Evolutionary conservation across 2,888 invertebrate species (phyloP).

Genomic region (Tenthredo amoena): DNA sequence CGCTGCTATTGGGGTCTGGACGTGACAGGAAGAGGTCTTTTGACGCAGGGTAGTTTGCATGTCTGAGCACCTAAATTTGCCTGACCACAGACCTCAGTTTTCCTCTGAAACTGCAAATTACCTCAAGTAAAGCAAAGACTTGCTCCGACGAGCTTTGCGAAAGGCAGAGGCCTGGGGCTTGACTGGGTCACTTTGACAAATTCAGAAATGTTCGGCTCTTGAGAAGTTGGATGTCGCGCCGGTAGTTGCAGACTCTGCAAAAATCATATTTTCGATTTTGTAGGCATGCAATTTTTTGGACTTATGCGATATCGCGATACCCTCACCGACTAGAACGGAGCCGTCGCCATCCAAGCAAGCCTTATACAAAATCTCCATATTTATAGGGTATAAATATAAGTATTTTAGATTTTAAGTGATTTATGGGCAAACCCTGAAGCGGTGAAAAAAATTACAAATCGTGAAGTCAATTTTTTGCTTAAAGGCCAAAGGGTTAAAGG

Average conservation of each 20-base stretch:
- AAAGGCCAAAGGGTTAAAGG: conserved; percentile 48
- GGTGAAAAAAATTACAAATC: conserved; percentile 42
- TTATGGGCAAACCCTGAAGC: conserved; percentile 43
- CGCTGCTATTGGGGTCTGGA: conserved; percentile 43
- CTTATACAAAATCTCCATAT: conserved; percentile 42
- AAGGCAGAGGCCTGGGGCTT: neutral
- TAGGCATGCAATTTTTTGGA: conserved; percentile 12
- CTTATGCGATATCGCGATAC: conserved; percentile 12
- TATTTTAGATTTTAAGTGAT: conserved; percentile 46
- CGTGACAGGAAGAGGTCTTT: conserved; percentile 47
- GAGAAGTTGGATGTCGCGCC: neutral
- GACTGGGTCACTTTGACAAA: conserved; percentile 31
- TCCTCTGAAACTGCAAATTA: conserved; percentile 37
- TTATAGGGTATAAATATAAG: conserved; percentile 51
- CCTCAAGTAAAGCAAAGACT: conserved; percentile 44
- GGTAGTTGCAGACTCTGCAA: neutral
- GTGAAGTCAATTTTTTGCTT: conserved; percentile 49
- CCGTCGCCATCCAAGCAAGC: conserved; percentile 13
- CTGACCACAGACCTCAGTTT: conserved; percentile 42
- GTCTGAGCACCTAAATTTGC: conserved; percentile 47
- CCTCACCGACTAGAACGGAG: neutral
- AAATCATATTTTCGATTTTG: conserved; percentile 20
- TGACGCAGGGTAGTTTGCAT: conserved; percentile 41
- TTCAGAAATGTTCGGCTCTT: neutral
- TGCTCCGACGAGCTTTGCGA: neutral